phyloP scores from a whole-genome alignment of 2,113 vertebrate species.

The Saimiri boliviensis region DNA sequence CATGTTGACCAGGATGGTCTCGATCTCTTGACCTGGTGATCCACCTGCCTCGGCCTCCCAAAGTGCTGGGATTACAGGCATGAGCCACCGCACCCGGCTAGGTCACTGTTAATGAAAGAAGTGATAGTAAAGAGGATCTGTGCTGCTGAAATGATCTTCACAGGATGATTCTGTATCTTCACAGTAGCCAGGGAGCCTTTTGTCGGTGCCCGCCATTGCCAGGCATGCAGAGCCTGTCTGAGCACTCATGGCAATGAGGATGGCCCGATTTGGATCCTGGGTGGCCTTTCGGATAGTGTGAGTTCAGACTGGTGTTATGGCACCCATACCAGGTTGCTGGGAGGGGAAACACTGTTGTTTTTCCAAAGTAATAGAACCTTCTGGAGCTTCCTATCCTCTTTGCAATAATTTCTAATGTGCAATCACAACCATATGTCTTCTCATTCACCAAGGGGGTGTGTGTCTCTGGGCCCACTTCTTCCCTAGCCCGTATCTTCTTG shows the following conservation, averaged over 20 bases:
- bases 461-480: neutral
- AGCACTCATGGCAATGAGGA: neutral
- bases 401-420: neutral
- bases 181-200: neutral
- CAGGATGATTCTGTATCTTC: neutral
- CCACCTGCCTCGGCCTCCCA: too few relatives aligned
- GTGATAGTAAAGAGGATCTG: neutral
- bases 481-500: neutral
- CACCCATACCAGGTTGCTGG: neutral
- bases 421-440: neutral
- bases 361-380: slow-evolving; percentile 1
- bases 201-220: neutral
- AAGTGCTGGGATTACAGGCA: too few relatives aligned
- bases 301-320: neutral
- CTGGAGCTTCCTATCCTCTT: neutral
- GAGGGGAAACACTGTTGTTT: neutral
- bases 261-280: neutral
- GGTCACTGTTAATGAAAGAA: neutral
- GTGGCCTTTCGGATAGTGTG: neutral
- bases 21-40: too few relatives aligned
- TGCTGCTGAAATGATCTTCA: neutral
- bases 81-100: neutral
- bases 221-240: neutral
- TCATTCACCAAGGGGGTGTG: neutral
- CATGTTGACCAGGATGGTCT: too few relatives aligned